Conservation (phyloP, 2,888 invertebrate genomes). For the Rapana venosa region DNA sequence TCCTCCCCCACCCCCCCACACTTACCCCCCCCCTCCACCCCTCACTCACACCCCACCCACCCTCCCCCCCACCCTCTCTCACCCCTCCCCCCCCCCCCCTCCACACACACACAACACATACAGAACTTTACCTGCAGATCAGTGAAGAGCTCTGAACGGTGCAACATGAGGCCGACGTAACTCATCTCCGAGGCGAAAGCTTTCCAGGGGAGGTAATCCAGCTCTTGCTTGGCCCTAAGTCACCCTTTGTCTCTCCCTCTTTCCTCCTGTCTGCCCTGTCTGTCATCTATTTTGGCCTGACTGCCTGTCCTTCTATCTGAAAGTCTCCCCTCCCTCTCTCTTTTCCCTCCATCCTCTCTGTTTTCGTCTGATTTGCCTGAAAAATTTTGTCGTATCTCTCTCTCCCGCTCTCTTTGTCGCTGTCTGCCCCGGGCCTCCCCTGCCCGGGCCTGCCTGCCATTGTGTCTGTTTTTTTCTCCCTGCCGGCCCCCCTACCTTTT, state of each 20-base stretch:
- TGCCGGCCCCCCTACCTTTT: too few species aligned
- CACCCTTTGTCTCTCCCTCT: not conserved
- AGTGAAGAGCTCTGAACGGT: slow-evolving; percentile 22
- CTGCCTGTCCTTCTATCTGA: not conserved
- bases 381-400: not conserved
- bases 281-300: not conserved
- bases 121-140: slow-evolving; percentile 15
- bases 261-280: not conserved
- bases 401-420: not conserved
- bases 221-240: slow-evolving; percentile 44
- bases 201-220: slow-evolving; percentile 54
- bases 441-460: not conserved
- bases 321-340: too few species aligned
- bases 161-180: slow-evolving; percentile 57
- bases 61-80: not conserved
- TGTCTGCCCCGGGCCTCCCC: not conserved
- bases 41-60: not conserved
- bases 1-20: too few species aligned
- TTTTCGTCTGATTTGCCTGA: too few species aligned
- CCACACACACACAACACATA: not conserved
- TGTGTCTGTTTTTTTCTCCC: not conserved
- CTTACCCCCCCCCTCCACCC: too few species aligned
- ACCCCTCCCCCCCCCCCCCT: not conserved
- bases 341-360: too few species aligned
- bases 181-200: slow-evolving; percentile 49